phyloP scores from a whole-genome alignment of 1,140 invertebrate species.

The Marisa cornuarietis region DNA sequence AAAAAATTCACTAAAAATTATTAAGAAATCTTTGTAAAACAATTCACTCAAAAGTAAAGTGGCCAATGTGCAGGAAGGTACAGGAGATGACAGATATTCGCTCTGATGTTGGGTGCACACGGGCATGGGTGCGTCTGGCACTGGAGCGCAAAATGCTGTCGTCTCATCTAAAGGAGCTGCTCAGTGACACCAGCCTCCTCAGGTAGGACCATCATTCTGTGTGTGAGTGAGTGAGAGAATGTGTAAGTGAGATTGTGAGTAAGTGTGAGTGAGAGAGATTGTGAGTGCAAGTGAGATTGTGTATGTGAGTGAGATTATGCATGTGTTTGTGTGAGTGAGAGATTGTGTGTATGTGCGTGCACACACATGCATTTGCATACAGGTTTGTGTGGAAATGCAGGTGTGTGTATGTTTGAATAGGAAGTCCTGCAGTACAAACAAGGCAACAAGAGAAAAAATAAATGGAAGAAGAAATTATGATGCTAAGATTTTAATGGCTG shows the following conservation, averaged over 20 bases:
- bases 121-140: constrained; percentile 95
- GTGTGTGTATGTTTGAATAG: background rate
- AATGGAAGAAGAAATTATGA: no score
- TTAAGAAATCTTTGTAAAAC: no score
- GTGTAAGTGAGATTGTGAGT: background rate
- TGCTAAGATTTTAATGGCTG: no score
- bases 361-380: background rate
- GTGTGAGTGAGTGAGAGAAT: no score
- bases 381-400: background rate
- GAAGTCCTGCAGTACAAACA: no score
- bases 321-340: no score
- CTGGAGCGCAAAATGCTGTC: constrained; percentile 98
- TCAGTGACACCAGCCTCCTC: constrained; percentile 87
- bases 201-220: constrained; percentile 66
- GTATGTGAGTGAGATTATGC: no score
- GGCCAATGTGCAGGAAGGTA: constrained; percentile 77
- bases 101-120: constrained; percentile 96
- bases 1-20: no score
- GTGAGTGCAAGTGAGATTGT: no score
- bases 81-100: constrained; percentile 80
- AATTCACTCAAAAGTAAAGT: background rate
- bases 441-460: no score
- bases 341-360: background rate
- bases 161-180: constrained; percentile 87
- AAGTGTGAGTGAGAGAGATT: no score